These are phyloP conservation scores for Apodemus agrarius DNA, from an alignment of 2,797 vertebrate species.

Conservation along the genomic window DNA sequence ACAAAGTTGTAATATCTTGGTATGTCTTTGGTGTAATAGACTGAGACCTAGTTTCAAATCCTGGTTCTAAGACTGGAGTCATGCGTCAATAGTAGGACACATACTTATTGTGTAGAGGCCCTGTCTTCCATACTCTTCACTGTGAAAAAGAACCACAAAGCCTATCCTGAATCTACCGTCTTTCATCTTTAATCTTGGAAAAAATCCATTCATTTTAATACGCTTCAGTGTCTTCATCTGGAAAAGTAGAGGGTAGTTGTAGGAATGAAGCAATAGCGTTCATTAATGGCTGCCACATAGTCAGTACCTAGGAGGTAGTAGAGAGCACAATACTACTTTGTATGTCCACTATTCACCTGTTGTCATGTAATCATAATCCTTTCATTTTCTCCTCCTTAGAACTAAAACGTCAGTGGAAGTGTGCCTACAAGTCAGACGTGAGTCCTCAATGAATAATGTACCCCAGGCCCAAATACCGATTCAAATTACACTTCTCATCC, in stretches of 20 bases:
- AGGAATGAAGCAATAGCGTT: neutral
- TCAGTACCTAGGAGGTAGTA: neutral
- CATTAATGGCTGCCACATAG: neutral
- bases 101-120: neutral
- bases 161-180: neutral
- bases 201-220: neutral
- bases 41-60: neutral
- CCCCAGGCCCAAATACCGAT: neutral
- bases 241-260: neutral
- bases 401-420: neutral
- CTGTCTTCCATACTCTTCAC: neutral
- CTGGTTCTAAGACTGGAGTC: neutral
- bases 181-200: neutral
- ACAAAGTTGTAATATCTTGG: neutral
- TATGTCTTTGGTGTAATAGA: neutral
- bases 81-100: neutral
- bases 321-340: neutral
- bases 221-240: neutral
- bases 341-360: neutral
- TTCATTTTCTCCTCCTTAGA: neutral
- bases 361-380: neutral
- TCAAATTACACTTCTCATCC: neutral
- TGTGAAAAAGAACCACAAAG: neutral
- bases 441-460: slow-evolving; percentile 1
- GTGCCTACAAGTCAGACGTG: neutral